phyloP scores from a whole-genome alignment of 1,140 invertebrate species.

The Drosophila funebris region DNA sequence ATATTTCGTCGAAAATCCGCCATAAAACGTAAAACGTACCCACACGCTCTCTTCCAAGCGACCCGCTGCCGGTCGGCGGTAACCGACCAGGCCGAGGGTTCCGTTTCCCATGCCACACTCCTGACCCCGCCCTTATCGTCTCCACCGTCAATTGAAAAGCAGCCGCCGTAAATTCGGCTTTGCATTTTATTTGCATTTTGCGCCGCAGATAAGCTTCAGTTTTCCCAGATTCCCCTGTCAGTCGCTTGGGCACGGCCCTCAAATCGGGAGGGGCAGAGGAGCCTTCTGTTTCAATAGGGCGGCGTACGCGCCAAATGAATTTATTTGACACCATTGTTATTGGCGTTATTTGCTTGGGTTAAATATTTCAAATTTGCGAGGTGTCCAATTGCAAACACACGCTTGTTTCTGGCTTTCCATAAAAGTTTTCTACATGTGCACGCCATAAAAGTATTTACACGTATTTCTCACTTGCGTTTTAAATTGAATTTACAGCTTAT shows the following conservation, averaged over 20 bases:
- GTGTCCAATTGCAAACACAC: conserved; percentile 14
- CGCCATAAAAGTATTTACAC: background rate
- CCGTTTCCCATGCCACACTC: background rate
- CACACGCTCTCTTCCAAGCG: conserved; percentile 3
- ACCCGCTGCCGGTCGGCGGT: no score
- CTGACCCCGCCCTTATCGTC: background rate
- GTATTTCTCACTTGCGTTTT: background rate
- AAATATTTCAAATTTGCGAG: conserved; percentile 41
- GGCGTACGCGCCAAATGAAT: conserved; percentile 40
- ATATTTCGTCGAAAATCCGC: conserved; percentile 71
- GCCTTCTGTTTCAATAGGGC: conserved; percentile 64
- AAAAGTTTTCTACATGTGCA: background rate
- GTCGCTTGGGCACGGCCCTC: background rate
- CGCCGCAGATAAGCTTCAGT: conserved; percentile 43
- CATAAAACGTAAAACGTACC: conserved; percentile 71
- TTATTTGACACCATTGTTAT: conserved; percentile 46
- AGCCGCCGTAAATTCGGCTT: conserved; percentile 68
- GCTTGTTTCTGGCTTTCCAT: background rate
- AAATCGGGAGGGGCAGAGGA: background rate
- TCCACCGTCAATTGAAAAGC: conserved; percentile 55
- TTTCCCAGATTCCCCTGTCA: conserved; percentile 20
- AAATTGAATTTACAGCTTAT: background rate
- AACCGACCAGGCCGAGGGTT: background rate
- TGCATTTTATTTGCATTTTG: conserved; percentile 65
- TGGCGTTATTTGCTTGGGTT: conserved; percentile 52